These are phyloP conservation scores for Pitta sordida DNA, from an alignment of 2,113 vertebrate species.

Conservation along the genomic window DNA sequence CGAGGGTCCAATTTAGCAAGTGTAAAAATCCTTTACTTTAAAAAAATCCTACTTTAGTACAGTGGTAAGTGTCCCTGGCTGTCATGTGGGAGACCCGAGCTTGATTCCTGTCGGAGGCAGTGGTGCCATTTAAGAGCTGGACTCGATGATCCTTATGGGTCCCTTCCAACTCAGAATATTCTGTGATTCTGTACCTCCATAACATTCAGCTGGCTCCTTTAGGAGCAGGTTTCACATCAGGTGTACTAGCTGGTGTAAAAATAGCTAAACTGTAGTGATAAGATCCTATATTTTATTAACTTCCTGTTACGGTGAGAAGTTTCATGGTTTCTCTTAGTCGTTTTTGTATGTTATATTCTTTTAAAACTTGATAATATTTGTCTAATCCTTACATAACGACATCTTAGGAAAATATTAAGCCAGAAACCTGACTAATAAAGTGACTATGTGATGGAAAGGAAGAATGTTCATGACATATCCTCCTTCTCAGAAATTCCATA, in stretches of 20 bases:
- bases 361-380: not conserved
- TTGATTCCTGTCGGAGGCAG: no score
- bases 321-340: accelerated
- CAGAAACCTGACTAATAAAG: not conserved
- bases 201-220: not conserved
- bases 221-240: not conserved
- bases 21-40: no score
- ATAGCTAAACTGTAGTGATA: not conserved
- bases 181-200: no score
- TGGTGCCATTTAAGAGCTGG: no score
- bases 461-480: not conserved
- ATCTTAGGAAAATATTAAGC: not conserved
- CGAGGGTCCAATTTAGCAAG: not conserved
- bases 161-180: no score
- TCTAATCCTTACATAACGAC: not conserved
- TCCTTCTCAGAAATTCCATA: not conserved
- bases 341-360: not conserved
- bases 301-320: not conserved
- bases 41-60: no score
- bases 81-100: no score
- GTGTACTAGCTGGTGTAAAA: not conserved
- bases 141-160: no score
- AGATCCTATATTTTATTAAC: not conserved
- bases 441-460: not conserved
- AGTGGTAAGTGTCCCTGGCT: no score